These are phyloP conservation scores for Barypeithes pellucidus DNA, from an alignment of 2,888 invertebrate genomes.

Conservation along the genomic window DNA sequence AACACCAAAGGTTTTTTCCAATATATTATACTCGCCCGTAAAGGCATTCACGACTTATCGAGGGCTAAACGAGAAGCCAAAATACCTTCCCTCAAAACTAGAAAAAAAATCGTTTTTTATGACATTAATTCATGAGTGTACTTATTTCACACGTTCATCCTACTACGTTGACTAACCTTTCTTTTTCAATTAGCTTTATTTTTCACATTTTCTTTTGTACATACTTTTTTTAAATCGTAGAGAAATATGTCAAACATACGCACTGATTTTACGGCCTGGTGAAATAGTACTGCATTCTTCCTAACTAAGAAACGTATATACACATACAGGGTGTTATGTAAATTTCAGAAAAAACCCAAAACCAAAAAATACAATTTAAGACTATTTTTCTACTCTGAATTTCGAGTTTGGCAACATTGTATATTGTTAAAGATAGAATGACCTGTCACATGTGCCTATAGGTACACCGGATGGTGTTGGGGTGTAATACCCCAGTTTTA, in stretches of 20 bases:
- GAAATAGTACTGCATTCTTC: no score
- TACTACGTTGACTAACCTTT: conserved; percentile 34
- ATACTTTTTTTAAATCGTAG: conserved; percentile 18
- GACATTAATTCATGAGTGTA: conserved; percentile 44
- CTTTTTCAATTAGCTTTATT: conserved; percentile 28
- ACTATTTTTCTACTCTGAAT: no score
- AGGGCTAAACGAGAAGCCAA: conserved; percentile 1
- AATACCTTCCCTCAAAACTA: conserved; percentile 32
- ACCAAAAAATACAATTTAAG: no score
- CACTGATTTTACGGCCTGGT: not conserved
- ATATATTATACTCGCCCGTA: not conserved
- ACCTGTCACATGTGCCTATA: no score
- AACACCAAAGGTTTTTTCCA: not conserved
- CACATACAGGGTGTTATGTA: no score
- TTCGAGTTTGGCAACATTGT: no score
- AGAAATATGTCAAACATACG: conserved; percentile 1
- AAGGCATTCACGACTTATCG: not conserved
- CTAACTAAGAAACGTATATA: no score
- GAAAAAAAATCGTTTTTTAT: conserved; percentile 37
- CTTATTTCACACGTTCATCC: conserved; percentile 48
- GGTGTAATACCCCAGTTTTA: no score
- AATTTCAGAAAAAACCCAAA: no score
- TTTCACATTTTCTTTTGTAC: conserved; percentile 12
- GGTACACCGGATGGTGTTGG: no score
- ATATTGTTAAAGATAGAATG: no score